Conservation (phyloP, 35 echinoderm and acorn worm species). For the Holothuria glaberrima region DNA sequence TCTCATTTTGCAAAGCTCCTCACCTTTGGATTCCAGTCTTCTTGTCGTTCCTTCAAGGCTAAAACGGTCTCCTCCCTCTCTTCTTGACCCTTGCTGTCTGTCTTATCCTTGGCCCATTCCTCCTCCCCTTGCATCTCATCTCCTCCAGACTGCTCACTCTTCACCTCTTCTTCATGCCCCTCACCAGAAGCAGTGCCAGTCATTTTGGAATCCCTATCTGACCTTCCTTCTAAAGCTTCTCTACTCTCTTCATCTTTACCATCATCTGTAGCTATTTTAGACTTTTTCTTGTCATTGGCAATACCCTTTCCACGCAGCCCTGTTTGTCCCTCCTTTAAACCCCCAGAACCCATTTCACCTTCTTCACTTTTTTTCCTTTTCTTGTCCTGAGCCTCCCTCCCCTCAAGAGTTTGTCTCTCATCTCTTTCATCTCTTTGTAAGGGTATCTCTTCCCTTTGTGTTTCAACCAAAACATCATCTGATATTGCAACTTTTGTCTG, state of each 20-base stretch:
- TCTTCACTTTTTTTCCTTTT: slow-evolving; percentile 41
- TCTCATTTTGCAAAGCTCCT: neutral
- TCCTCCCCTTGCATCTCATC: slow-evolving; percentile 16
- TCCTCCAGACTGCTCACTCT: neutral
- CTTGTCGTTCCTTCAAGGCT: slow-evolving; percentile 73
- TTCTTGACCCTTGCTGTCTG: neutral
- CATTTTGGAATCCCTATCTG: no score
- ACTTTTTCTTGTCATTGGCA: slow-evolving; percentile 28
- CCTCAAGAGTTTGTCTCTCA: neutral
- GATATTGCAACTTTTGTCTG: no score
- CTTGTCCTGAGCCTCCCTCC: slow-evolving; percentile 8
- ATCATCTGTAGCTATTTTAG: neutral
- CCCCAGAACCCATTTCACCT: neutral
- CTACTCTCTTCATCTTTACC: neutral
- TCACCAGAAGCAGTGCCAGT: no score
- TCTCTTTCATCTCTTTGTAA: no score
- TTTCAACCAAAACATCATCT: no score
- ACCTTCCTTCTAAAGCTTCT: neutral
- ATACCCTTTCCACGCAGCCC: neutral
- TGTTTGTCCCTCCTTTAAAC: neutral
- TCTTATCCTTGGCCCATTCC: slow-evolving; percentile 30
- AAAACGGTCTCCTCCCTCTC: slow-evolving; percentile 36
- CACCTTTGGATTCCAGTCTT: slow-evolving; percentile 83
- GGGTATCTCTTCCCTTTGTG: no score
- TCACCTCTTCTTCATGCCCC: neutral